phyloP scores from a whole-genome alignment of 2,888 invertebrate species.

The Caenorhabditis imperialis region DNA sequence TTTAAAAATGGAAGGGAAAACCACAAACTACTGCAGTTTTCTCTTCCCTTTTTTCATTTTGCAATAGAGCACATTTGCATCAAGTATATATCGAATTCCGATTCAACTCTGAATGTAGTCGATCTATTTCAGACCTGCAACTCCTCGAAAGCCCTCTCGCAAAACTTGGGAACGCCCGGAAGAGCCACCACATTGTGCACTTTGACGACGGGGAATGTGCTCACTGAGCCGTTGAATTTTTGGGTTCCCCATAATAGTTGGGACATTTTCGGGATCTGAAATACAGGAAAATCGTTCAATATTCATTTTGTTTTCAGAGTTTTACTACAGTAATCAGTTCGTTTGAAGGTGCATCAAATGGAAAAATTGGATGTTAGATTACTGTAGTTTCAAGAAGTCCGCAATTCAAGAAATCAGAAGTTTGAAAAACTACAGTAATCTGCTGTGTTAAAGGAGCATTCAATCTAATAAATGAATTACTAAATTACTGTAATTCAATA shows the following conservation, averaged over 20 bases:
- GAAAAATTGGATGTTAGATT: too few species aligned
- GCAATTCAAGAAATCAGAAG: slow-evolving; percentile 2
- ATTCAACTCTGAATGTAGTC: too few species aligned
- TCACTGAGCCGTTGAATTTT: slow-evolving; percentile 78
- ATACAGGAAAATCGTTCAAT: too few species aligned
- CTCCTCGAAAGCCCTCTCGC: slow-evolving; percentile 79
- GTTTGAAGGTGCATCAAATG: too few species aligned
- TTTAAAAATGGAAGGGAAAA: background rate
- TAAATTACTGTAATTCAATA: too few species aligned
- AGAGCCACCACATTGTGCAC: slow-evolving; percentile 83
- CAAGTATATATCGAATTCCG: too few species aligned
- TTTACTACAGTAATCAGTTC: too few species aligned
- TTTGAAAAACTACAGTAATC: background rate
- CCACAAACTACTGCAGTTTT: background rate
- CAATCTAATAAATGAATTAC: too few species aligned
- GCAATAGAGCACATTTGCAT: too few species aligned
- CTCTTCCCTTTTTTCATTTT: background rate
- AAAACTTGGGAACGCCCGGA: slow-evolving; percentile 84
- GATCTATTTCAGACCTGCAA: slow-evolving; percentile 77
- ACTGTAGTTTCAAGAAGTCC: background rate
- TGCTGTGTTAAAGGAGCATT: too few species aligned
- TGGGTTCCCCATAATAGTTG: slow-evolving; percentile 80
- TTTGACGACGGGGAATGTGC: slow-evolving; percentile 80
- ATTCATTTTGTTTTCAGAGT: too few species aligned
- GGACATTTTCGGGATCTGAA: slow-evolving; percentile 80